These are phyloP conservation scores for Dryobates pubescens DNA, from an alignment of 2,797 vertebrate species.

Conservation along the genomic window DNA sequence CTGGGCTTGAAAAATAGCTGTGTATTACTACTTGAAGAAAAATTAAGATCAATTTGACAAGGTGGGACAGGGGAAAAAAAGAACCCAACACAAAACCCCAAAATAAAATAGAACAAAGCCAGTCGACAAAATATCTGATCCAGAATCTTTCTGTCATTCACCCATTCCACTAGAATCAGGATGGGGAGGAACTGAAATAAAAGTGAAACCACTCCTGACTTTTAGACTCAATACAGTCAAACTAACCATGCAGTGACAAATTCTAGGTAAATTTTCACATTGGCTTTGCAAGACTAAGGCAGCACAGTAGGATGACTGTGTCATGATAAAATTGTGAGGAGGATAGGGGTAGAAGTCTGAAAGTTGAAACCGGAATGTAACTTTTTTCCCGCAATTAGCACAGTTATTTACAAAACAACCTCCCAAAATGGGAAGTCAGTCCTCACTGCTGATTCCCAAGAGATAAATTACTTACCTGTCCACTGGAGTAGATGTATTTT, in stretches of 20 bases:
- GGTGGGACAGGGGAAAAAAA: not conserved
- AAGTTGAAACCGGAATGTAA: not conserved
- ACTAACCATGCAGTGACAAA: not conserved
- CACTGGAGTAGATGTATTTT: conserved; percentile 97
- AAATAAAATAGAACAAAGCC: not conserved
- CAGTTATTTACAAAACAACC: not conserved
- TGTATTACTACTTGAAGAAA: not conserved
- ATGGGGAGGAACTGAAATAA: not conserved
- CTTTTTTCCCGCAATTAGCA: not conserved
- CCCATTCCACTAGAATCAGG: not conserved
- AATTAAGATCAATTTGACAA: not conserved
- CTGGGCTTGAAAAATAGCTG: not conserved
- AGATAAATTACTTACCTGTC: conserved; percentile 84
- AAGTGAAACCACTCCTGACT: not conserved
- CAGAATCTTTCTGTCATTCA: not conserved
- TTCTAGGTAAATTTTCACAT: not conserved
- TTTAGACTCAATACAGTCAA: not conserved
- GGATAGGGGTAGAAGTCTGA: not conserved
- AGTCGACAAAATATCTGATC: rapidly evolving
- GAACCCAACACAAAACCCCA: not conserved
- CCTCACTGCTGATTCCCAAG: not conserved
- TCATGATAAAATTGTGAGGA: not conserved
- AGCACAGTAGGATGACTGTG: not conserved
- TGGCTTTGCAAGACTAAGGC: not conserved
- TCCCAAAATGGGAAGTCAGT: not conserved